phyloP scores from a whole-genome alignment of 2,797 vertebrate genomes.

The Rhinophrynus dorsalis region DNA sequence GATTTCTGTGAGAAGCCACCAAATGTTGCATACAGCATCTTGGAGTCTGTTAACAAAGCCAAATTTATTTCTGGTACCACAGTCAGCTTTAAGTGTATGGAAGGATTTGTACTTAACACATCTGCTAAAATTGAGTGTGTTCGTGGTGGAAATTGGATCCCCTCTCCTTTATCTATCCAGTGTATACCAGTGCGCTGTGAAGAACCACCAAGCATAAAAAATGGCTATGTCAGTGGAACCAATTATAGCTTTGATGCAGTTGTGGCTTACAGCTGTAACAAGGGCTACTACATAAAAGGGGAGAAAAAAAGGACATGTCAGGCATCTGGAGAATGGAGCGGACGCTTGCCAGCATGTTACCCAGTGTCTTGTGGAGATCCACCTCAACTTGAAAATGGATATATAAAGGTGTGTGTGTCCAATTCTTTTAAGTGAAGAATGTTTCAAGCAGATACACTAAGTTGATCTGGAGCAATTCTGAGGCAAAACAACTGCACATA shows the following conservation, averaged over 20 bases:
- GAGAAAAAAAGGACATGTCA: slow-evolving; percentile 93
- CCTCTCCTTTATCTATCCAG: slow-evolving; percentile 80
- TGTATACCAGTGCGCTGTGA: slow-evolving; percentile 92
- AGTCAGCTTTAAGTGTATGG: slow-evolving; percentile 93
- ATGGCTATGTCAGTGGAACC: slow-evolving; percentile 86
- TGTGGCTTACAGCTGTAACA: slow-evolving; percentile 93
- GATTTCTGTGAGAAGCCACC: slow-evolving; percentile 91
- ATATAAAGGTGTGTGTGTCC: slow-evolving; percentile 78
- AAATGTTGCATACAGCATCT: slow-evolving; percentile 80
- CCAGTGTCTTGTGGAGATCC: slow-evolving; percentile 84
- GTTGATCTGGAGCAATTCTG: too few relatives aligned
- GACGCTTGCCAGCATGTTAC: slow-evolving; percentile 81
- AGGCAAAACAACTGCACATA: too few relatives aligned
- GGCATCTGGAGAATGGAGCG: slow-evolving; percentile 90
- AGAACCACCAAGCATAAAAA: slow-evolving; percentile 77
- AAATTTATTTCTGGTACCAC: slow-evolving; percentile 84
- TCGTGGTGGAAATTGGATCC: slow-evolving; percentile 88
- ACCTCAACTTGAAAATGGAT: slow-evolving; percentile 80
- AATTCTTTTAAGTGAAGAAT: too few relatives aligned
- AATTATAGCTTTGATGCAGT: slow-evolving; percentile 95
- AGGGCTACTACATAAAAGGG: slow-evolving; percentile 89
- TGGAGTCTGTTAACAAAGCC: slow-evolving; percentile 86
- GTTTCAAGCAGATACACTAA: too few relatives aligned
- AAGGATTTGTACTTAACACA: slow-evolving; percentile 91
- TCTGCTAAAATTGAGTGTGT: slow-evolving; percentile 85